Conservation (phyloP, 2,113 vertebrate genomes). For the Mormyrus lacerda region DNA sequence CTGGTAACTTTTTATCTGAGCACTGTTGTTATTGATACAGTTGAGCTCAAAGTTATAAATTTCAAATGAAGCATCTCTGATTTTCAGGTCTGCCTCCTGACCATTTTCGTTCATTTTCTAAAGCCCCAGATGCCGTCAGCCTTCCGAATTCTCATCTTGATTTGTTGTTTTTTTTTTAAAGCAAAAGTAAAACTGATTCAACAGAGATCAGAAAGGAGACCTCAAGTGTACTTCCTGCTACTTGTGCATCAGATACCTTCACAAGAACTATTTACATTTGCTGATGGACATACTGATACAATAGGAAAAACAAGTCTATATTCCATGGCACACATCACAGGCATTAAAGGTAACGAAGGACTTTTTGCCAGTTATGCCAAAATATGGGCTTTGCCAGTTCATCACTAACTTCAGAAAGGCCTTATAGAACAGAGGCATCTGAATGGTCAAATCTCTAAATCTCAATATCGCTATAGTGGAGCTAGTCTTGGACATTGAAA, state of each 20-base stretch:
- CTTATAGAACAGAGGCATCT: background rate
- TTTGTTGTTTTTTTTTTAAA: background rate
- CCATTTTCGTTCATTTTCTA: background rate
- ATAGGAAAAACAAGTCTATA: background rate
- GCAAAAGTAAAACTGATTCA: background rate
- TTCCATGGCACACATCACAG: background rate
- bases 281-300: background rate
- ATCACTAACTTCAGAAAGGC: background rate
- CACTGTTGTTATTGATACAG: background rate
- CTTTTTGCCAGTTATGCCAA: background rate
- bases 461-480: background rate
- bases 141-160: background rate
- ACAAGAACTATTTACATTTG: background rate
- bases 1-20: background rate
- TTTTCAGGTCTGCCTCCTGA: background rate
- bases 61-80: background rate
- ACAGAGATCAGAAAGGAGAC: background rate
- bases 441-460: background rate
- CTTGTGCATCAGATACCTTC: background rate
- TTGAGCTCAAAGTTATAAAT: background rate
- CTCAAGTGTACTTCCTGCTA: background rate
- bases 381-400: background rate
- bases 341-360: background rate
- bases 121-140: background rate
- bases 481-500: background rate